Evolutionary conservation across 1,140 invertebrate species (phyloP).

Genomic region (Stegodyphus dumicola): DNA sequence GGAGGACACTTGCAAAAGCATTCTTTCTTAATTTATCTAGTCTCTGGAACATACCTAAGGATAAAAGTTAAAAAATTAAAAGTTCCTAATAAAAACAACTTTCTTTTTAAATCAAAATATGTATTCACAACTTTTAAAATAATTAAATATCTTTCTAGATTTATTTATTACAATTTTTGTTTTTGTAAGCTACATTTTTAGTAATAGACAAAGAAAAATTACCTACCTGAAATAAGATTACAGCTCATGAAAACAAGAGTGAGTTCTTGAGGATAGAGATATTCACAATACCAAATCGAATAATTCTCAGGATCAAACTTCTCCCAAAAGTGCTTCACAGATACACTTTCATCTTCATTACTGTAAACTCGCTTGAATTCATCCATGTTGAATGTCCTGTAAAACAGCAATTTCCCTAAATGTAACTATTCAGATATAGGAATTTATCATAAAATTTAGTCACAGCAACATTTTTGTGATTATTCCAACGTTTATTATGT

Average conservation of each 20-base stretch:
- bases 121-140: too few relatives aligned
- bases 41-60: constrained; percentile 93
- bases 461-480: too few relatives aligned
- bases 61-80: background rate
- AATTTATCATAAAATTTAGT: too few relatives aligned
- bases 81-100: too few relatives aligned
- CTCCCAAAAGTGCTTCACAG: constrained; percentile 98
- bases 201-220: background rate
- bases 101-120: too few relatives aligned
- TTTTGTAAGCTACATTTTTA: too few relatives aligned
- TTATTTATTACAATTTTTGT: too few relatives aligned
- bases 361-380: constrained; percentile 98
- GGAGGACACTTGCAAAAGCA: constrained; percentile 91
- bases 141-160: too few relatives aligned
- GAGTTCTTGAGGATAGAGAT: constrained; percentile 95
- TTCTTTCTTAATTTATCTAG: constrained; percentile 98
- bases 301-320: constrained; percentile 97
- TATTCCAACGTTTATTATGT: too few relatives aligned
- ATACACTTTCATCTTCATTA: constrained; percentile 93
- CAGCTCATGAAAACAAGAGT: constrained; percentile 95
- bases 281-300: constrained; percentile 97
- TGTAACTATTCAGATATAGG: too few relatives aligned
- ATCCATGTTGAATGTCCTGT: constrained; percentile 76
- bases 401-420: constrained; percentile 71
- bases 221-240: constrained; percentile 81